These are phyloP conservation scores for Perdita meconis DNA, from an alignment of 2,888 invertebrate species.

Conservation along the genomic window DNA sequence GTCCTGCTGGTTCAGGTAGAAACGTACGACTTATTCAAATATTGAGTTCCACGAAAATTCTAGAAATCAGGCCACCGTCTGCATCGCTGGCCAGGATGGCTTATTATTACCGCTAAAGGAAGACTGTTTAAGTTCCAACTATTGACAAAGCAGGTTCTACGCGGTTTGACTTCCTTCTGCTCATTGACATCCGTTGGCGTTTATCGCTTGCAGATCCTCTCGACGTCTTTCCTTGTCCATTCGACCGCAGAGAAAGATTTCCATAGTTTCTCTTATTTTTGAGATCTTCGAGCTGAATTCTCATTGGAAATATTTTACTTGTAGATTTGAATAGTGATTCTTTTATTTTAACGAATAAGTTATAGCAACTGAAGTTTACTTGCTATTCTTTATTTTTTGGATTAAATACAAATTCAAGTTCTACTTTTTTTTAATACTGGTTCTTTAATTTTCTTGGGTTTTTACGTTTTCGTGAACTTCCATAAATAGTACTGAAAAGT, in stretches of 20 bases:
- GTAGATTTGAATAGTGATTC: conserved; percentile 29
- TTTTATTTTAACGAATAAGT: too few relatives aligned
- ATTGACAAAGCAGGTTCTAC: conserved; percentile 52
- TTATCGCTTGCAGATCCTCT: conserved; percentile 14
- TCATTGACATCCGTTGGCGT: conserved; percentile 1
- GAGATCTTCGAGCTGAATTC: background rate
- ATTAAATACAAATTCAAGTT: too few relatives aligned
- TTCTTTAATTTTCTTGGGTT: too few relatives aligned
- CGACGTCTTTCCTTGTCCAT: background rate
- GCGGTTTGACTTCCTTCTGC: conserved; percentile 32
- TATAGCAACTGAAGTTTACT: too few relatives aligned
- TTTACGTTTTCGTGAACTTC: too few relatives aligned
- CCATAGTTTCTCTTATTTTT: background rate
- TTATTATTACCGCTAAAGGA: conserved; percentile 34
- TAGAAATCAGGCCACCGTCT: conserved; percentile 44
- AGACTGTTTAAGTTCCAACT: conserved; percentile 46
- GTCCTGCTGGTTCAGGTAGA: conserved; percentile 46
- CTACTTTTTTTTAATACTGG: too few relatives aligned
- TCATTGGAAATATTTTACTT: conserved; percentile 13
- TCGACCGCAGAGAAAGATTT: background rate
- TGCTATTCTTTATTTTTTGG: too few relatives aligned
- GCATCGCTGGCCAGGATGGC: conserved; percentile 38
- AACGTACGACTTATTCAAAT: conserved; percentile 51
- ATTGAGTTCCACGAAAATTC: conserved; percentile 57
- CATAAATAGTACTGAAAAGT: too few relatives aligned